A percentile compares a stretch with the other conserved stretches of the same genome.
Evolutionary conservation across 2,797 vertebrate genomes (phyloP).

Genomic region (Sebastes dallii): DNA sequence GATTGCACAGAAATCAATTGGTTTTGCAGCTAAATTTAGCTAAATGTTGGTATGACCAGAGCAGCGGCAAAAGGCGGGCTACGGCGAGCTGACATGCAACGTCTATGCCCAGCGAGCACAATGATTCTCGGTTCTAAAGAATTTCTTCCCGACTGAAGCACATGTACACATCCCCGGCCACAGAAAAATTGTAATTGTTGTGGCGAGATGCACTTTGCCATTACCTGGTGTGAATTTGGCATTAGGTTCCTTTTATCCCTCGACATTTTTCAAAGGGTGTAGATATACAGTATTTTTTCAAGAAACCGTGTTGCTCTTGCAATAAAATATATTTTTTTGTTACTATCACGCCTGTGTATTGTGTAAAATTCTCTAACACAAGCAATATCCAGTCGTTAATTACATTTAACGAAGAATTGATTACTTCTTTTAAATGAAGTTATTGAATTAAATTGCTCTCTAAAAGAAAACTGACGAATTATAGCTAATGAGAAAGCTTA

Average conservation of each 20-base stretch:
- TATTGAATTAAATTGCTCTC: neutral
- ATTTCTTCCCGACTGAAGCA: no score
- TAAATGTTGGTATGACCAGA: neutral
- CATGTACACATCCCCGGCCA: no score
- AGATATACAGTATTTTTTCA: neutral
- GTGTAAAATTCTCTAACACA: neutral
- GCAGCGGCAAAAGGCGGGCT: no score
- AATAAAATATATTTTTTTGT: neutral
- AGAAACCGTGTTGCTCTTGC: neutral
- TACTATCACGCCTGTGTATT: neutral
- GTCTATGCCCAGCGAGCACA: no score
- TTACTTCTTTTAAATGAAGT: neutral
- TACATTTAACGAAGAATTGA: neutral
- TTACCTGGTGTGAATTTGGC: neutral
- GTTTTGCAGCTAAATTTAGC: neutral
- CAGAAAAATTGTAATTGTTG: no score
- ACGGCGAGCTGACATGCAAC: no score
- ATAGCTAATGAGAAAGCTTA: neutral
- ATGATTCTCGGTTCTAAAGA: no score
- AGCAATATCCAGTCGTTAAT: neutral
- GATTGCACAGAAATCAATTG: neutral
- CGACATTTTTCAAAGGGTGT: neutral
- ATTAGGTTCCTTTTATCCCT: neutral
- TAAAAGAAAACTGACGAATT: neutral
- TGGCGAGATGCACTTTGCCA: no score